Conservation (phyloP, 2,113 vertebrate species). For the Pholis gunnellus region DNA sequence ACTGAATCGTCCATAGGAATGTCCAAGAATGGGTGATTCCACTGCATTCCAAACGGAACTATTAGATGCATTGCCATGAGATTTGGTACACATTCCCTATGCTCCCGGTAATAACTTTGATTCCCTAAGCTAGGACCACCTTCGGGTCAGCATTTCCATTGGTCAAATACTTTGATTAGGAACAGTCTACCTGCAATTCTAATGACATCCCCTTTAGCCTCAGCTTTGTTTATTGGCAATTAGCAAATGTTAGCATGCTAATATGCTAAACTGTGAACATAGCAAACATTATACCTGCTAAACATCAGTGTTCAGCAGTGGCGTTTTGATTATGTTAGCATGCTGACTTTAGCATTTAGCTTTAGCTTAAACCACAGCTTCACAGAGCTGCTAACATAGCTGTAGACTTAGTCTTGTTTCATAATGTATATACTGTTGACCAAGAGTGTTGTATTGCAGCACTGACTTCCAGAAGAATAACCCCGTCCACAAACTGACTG, state of each 20-base stretch:
- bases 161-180: background rate
- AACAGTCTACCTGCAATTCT: background rate
- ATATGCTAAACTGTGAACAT: background rate
- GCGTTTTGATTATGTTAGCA: background rate
- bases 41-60: no score
- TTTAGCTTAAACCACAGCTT: background rate
- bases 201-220: background rate
- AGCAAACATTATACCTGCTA: background rate
- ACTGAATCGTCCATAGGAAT: no score
- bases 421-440: conserved; percentile 27
- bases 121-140: no score
- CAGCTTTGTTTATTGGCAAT: background rate
- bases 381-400: background rate
- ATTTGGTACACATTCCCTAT: no score
- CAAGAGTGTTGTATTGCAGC: conserved; percentile 78
- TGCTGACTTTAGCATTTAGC: background rate
- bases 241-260: background rate
- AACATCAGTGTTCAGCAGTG: background rate
- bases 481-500: conserved; percentile 93
- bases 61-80: no score
- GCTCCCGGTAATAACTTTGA: no score
- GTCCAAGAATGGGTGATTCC: no score
- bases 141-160: no score
- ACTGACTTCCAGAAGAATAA: conserved; percentile 95
- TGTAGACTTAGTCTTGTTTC: background rate